Percentiles rank a stretch among this genome's conserved stretches.
Conservation (phyloP, 2,797 vertebrate species). For the Falco novaeseelandiae region DNA sequence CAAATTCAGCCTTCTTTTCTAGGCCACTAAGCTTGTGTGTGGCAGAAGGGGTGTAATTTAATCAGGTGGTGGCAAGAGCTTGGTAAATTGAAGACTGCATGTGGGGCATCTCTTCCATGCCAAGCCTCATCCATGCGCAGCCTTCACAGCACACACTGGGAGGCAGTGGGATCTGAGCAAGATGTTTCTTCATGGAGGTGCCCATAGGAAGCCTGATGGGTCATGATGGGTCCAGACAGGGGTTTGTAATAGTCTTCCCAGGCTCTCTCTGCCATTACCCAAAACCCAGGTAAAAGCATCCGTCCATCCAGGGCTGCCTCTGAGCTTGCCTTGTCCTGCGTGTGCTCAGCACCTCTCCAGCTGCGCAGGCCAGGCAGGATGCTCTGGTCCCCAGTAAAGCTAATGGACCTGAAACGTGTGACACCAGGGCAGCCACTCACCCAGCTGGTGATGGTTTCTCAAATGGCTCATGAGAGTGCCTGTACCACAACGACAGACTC, state of each 20-base stretch:
- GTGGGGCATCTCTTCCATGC: not conserved
- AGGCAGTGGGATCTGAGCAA: not conserved
- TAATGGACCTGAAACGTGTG: accelerated
- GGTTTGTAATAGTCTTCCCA: not conserved
- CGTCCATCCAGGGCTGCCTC: not conserved
- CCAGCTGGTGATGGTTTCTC: not conserved
- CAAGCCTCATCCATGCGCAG: accelerated
- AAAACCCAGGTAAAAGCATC: not conserved
- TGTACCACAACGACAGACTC: not conserved
- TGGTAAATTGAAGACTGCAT: not conserved
- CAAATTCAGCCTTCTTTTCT: not conserved
- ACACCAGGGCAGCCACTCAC: not conserved
- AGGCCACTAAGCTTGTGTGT: not conserved
- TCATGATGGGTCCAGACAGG: accelerated
- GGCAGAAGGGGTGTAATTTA: not conserved
- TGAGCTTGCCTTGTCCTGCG: not conserved
- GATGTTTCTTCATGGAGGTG: not conserved
- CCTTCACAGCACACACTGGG: not conserved
- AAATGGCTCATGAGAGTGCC: not conserved
- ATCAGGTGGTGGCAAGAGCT: not conserved
- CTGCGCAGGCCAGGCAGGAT: not conserved
- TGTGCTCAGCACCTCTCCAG: not conserved
- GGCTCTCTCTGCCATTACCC: not conserved
- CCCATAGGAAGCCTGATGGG: not conserved
- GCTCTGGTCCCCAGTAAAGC: not conserved